These are phyloP conservation scores for Sorex araneus DNA, from an alignment of 2,113 vertebrate species.

Conservation along the genomic window DNA sequence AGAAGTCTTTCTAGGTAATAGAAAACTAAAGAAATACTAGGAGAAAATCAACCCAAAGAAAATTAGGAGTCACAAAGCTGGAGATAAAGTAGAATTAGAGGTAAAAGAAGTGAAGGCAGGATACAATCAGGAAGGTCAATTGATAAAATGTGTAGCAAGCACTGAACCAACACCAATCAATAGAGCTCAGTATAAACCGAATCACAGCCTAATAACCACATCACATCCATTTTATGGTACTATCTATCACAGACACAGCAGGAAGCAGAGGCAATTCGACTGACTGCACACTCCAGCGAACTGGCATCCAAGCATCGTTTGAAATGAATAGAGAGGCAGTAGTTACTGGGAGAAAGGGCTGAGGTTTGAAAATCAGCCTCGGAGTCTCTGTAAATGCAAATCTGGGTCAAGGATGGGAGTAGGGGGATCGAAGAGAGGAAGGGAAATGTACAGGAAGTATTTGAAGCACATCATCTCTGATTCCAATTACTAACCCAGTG, in stretches of 20 bases:
- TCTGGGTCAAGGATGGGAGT: neutral
- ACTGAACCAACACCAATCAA: constrained; percentile 86
- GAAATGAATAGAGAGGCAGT: neutral
- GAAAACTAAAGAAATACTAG: constrained; percentile 76
- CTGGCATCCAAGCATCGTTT: neutral
- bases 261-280: constrained; percentile 73
- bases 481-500: neutral
- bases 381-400: constrained; percentile 32
- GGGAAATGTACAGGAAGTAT: rapidly evolving
- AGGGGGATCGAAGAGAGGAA: neutral
- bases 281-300: constrained; percentile 55
- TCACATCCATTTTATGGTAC: constrained; percentile 81
- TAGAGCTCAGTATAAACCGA: constrained; percentile 83
- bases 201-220: constrained; percentile 87
- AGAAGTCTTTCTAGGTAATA: constrained; percentile 76
- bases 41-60: constrained; percentile 81
- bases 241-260: constrained; percentile 82
- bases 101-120: constrained; percentile 81
- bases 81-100: constrained; percentile 85
- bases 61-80: constrained; percentile 82
- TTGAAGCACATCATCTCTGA: neutral
- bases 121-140: constrained; percentile 86
- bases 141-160: constrained; percentile 85
- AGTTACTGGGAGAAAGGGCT: rapidly evolving
- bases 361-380: neutral